These are phyloP conservation scores for Melinaea marsaeus DNA, from an alignment of 2,888 invertebrate species.

Conservation along the genomic window DNA sequence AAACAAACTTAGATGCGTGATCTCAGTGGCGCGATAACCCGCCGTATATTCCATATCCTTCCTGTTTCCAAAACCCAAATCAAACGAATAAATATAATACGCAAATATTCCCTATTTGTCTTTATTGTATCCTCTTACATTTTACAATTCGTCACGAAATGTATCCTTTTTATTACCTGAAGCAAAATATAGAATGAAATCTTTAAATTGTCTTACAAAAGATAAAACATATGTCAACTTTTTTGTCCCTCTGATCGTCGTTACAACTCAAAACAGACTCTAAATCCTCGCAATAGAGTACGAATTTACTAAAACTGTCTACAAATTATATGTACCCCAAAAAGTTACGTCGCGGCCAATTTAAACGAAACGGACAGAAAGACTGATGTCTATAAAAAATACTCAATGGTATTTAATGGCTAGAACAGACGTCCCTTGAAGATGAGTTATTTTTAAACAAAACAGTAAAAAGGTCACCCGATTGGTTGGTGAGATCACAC, in stretches of 20 bases:
- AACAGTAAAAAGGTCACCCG: constrained; percentile 38
- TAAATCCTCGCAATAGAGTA: constrained; percentile 22
- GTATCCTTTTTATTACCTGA: constrained; percentile 44
- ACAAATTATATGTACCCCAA: constrained; percentile 42
- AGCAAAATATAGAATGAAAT: constrained; percentile 50
- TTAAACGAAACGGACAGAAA: constrained; percentile 55
- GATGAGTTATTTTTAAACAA: constrained; percentile 53
- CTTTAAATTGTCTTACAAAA: constrained; percentile 46
- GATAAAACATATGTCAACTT: constrained; percentile 64
- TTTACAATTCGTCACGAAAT: constrained; percentile 33
- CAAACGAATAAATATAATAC: constrained; percentile 28
- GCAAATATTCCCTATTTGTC: constrained; percentile 23
- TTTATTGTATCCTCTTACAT: constrained; percentile 34
- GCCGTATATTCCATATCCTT: constrained; percentile 24
- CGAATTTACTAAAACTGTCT: constrained; percentile 27
- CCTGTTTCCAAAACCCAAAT: constrained; percentile 29
- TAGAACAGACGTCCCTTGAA: constrained; percentile 42
- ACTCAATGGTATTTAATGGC: constrained; percentile 49
- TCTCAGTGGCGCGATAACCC: constrained; percentile 27
- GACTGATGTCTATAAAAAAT: constrained; percentile 55
- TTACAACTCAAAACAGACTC: constrained; percentile 19
- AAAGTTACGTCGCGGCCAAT: constrained; percentile 58
- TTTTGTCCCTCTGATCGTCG: constrained; percentile 40
- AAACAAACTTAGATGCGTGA: constrained; percentile 28
- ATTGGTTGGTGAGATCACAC: constrained; percentile 31